Base-by-base conservation (phyloP, 2,113 vertebrate species). In the Turdus rufiventris region DNA sequence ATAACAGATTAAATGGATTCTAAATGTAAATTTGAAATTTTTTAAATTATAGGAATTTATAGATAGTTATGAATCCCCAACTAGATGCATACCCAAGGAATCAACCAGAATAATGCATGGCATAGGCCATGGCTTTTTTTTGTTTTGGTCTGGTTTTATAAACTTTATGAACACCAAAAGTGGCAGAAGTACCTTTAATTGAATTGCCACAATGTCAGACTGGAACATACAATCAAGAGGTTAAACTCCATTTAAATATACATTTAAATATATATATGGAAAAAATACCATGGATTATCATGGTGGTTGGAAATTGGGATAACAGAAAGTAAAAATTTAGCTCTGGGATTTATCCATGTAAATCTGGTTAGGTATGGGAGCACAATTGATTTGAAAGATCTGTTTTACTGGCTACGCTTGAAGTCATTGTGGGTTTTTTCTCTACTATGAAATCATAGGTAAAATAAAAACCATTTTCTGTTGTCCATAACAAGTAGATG, bases 221-320 rank as follows among this genome's bases (percentile, higher is more conserved):
- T 28, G 42, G 45, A 79, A 57, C 36, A 68, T 67, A 89, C 18
- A 94, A 96, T 79, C 31, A 89, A 91, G 85, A 97, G 45, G 47
- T 90, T 92, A 85, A 94, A 91, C 8, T 91, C 71, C 38, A 88
- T 72, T 87, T 87, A 90, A 76, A 91, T 61, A 85, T 74, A 68
- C 25, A 78, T 68, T 91, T 83, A 84, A 51, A 82, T 51, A 82
- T 43, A 60, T 56, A 34, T 73, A 89, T 96, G 36, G 63, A 95
- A 96, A 90, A 65, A 96, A 72, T 96, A 90, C 66, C 17, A 76
- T 84, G 62, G 53, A 60, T 94, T 63, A 91, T 95, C 79, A 85
- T 29, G 29, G 29, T 89, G 17, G 96, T 95, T 91, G 63, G 25
- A 94, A 91, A 96, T 94, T 58, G 92, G 20, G 54, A 93, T 78